phyloP scores from a whole-genome alignment of 2,797 vertebrate genomes.

The Galagoides demidoff region DNA sequence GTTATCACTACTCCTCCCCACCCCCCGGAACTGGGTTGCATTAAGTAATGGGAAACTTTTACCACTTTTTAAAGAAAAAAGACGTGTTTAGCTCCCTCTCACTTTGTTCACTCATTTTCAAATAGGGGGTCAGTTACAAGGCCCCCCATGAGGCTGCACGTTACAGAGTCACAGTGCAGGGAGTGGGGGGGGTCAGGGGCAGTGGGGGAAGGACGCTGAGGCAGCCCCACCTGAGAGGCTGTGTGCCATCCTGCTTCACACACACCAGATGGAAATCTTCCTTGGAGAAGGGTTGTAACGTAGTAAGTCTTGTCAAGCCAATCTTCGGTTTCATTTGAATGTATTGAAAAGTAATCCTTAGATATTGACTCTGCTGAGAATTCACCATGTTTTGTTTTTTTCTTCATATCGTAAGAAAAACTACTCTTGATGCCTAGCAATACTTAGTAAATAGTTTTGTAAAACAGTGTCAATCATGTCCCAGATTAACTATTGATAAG shows the following conservation, averaged over 20 bases:
- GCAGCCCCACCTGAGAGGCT: background rate
- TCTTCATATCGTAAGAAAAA: background rate
- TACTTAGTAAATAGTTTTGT: background rate
- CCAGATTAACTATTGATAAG: background rate
- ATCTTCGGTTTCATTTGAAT: background rate
- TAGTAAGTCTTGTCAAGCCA: background rate
- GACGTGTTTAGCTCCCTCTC: background rate
- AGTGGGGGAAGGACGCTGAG: too few species aligned
- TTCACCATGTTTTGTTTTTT: background rate
- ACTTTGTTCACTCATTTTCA: slow-evolving; percentile 6
- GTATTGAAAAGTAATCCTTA: background rate
- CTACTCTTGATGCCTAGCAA: background rate
- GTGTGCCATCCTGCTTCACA: background rate
- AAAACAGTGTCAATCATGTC: background rate
- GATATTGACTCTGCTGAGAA: background rate
- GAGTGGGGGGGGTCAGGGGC: too few species aligned
- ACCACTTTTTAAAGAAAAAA: background rate
- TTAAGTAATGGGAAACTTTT: background rate
- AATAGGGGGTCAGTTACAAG: background rate
- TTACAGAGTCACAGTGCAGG: background rate
- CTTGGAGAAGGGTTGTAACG: background rate
- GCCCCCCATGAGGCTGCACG: background rate
- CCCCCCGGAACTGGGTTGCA: background rate
- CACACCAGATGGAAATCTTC: background rate
- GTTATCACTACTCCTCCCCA: background rate